Percentiles rank a stretch among this genome's conserved stretches.
These are phyloP conservation scores for Mola mola DNA, from an alignment of 2,113 vertebrate species.

Conservation along the genomic window DNA sequence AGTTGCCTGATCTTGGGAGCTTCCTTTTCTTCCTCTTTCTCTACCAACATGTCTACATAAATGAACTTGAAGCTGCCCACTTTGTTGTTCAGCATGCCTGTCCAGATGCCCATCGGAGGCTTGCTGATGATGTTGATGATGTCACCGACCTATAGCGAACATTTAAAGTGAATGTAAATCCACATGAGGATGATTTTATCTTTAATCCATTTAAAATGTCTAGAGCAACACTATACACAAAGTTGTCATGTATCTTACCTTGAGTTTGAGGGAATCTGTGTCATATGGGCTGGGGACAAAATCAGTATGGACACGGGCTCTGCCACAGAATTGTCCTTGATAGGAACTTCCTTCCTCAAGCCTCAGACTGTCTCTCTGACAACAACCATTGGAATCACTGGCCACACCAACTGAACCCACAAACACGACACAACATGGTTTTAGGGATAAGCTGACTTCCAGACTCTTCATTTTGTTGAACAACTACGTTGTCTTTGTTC, in stretches of 20 bases:
- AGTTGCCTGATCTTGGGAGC: conserved; percentile 81
- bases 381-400: conserved; percentile 87
- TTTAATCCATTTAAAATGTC: too few species aligned
- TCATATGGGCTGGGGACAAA: conserved; percentile 98
- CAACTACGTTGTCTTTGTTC: too few species aligned
- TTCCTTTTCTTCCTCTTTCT: conserved; percentile 86
- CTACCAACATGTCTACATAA: conserved; percentile 88
- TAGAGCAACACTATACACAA: too few species aligned
- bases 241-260: conserved; percentile 76
- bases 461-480: too few species aligned
- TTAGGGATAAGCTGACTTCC: too few species aligned
- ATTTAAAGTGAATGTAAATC: background rate
- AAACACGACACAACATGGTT: conserved; percentile 27
- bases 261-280: conserved; percentile 95
- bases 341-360: conserved; percentile 89
- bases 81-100: conserved; percentile 93
- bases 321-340: conserved; percentile 90
- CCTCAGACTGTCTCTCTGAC: conserved; percentile 89
- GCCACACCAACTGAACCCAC: conserved; percentile 87
- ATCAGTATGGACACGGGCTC: conserved; percentile 92
- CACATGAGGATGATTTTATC: background rate
- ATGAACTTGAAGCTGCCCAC: conserved; percentile 99
- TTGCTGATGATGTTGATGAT: conserved; percentile 96
- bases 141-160: conserved; percentile 87
- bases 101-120: conserved; percentile 98